phyloP scores from a whole-genome alignment of 2,888 invertebrate genomes.

The Dastarcus helophoroides region DNA sequence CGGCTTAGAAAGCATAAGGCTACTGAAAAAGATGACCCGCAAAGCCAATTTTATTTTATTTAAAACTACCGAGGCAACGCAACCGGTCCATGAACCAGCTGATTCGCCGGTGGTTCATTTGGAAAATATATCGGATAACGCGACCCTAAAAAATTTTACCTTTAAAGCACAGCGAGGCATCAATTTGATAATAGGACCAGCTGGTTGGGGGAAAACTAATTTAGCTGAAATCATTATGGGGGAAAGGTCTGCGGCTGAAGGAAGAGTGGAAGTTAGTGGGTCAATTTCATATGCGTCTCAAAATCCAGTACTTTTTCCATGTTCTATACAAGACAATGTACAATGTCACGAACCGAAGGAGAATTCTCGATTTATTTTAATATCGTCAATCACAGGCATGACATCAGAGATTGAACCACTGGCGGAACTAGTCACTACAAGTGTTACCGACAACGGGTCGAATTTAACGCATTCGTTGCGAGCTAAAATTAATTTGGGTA shows the following conservation, averaged over 20 bases:
- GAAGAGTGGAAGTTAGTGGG: constrained; percentile 36
- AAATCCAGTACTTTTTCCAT: constrained; percentile 44
- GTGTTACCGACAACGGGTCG: constrained; percentile 66
- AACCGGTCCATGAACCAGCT: no score
- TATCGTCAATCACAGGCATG: no score
- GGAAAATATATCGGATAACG: no score
- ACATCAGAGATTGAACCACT: constrained; percentile 56
- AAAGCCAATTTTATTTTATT: no score
- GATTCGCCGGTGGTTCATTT: no score
- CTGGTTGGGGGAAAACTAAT: constrained; percentile 48
- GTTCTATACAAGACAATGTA: constrained; percentile 56
- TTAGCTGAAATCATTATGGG: constrained; percentile 27
- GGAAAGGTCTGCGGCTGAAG: constrained; percentile 29
- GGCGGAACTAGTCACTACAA: constrained; percentile 56
- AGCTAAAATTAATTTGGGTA: constrained; percentile 62
- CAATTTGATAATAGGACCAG: constrained; percentile 46
- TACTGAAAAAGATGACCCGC: no score
- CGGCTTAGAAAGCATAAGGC: background rate
- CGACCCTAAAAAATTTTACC: constrained; percentile 34
- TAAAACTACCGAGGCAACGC: no score
- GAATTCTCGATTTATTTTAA: no score
- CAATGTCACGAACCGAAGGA: no score
- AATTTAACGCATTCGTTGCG: constrained; percentile 70
- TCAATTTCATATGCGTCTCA: constrained; percentile 42
- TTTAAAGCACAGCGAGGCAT: constrained; percentile 32